Conservation (phyloP, 1,140 invertebrate genomes). For the Bactericera cockerelli region DNA sequence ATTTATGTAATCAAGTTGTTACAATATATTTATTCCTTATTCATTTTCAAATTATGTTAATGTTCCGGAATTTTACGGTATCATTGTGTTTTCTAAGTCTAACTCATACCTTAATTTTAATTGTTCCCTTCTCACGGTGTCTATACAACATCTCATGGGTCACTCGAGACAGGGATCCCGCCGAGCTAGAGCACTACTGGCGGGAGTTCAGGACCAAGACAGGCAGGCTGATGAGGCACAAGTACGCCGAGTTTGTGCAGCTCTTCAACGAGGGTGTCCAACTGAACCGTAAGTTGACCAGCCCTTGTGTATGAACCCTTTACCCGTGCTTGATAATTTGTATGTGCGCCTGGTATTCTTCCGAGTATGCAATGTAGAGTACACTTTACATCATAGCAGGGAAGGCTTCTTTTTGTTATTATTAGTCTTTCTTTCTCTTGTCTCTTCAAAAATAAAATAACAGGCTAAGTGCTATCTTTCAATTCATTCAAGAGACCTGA, state of each 20-base stretch:
- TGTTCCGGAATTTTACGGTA: neutral
- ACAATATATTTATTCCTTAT: neutral
- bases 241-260: conserved; percentile 53
- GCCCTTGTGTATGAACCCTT: too few species aligned
- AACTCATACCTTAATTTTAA: neutral
- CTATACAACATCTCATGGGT: conserved; percentile 44
- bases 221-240: conserved; percentile 47
- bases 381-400: too few species aligned
- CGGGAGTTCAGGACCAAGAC: conserved; percentile 51
- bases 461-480: too few species aligned
- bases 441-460: too few species aligned
- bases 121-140: conserved; percentile 38
- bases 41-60: neutral
- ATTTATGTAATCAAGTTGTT: too few species aligned
- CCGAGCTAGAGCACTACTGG: conserved; percentile 59
- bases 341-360: too few species aligned
- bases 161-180: conserved; percentile 54
- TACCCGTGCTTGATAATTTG: too few species aligned
- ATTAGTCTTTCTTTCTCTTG: too few species aligned
- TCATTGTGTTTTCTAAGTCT: neutral
- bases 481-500: too few species aligned
- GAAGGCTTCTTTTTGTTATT: too few species aligned
- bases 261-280: conserved; percentile 63
- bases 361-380: too few species aligned
- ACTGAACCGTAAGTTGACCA: conserved; percentile 39